Evolutionary conservation across 2,888 invertebrate species (phyloP), one percentile per base, ranked within the genome.

Genomic region (Papilio elwesi): DNA sequence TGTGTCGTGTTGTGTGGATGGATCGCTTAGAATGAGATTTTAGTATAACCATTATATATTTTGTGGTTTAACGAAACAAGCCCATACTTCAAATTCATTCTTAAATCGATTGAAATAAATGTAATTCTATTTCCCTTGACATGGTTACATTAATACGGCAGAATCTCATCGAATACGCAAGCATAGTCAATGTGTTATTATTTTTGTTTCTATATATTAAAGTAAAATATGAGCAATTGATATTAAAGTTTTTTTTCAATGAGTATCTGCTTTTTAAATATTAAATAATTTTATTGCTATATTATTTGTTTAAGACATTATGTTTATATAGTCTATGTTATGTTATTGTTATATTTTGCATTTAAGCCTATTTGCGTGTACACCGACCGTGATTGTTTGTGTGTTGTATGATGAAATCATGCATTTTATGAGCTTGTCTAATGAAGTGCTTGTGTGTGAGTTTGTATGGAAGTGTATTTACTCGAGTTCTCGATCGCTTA

Each of bases 1-100:
- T 76, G 77, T 85, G 90, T 92, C 90, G 90, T 92, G 92, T 92
- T 90, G 91, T 91, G 87, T 88, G 89, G 90, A 89, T 92, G 91
- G 88, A n/a, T 16, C 2, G 26, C 77, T 74, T 68, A 74, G 75
- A 69, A 74, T 73, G 70, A 0, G 57, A 36, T 57, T 36, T 59
- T 59, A 11, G 36, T 6, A 8, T 12, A 26, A 26, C 4, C 26
- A 26, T 26, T 26, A 7, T 11, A 52, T 53, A 36, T 59, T 38
- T n/a, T 59, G 11, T 59, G 4, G 43, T n/a, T 38, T 38, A 11
- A 10, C 0, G 6, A 7, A 36, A 26, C 8, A 15, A 6, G 13
- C 11, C 57, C 57, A 57, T 57, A 57, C 57, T 36, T 57, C 36
- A 36, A 57, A 26, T 36, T 55, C 55, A 57, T 57, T 57, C 36